Evolutionary conservation across 1,140 invertebrate species (phyloP), one percentile per base, ranked within the genome.

Genomic region (Campoletis sonorensis): DNA sequence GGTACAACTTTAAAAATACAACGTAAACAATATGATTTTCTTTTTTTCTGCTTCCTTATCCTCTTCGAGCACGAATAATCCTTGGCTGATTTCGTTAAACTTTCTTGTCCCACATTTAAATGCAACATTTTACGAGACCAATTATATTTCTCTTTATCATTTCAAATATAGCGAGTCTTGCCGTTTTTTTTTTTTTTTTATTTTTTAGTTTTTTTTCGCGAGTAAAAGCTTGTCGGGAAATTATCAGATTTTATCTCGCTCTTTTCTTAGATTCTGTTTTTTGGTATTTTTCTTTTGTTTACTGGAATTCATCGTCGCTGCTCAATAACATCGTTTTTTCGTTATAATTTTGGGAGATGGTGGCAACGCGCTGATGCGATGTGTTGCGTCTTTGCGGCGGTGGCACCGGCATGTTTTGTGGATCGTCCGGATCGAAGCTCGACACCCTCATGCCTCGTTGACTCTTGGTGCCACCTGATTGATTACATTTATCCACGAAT

Each of bases 271-370:
- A 7, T 23, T 67, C 61, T 67, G 23, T 73, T 76, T 61, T 51
- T 76, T 64, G 26, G 45, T n/a, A n/a, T 81, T 67, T 72, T 58
- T 40, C 21, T 79, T 72, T 78, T 4, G 11, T 91, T 92, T 94
- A 98, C 94, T 98, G 97, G 92, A 98, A 98, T 92, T 99, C 98
- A 92, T 99, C 98, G 91, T 99, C 98, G 80, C 98, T 98, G 92
- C 97, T 98, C 79, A 99, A 94, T 76, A 99, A 93, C 93, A 98
- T 98, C 26, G 98, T 98, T 93, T 99, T 99, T 93, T 99, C 98
- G 92, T 97, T 98, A 93, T 98, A 98, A 89, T 96, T 96, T 87
- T 95, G 94, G 23, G 95, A 95, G 85, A 97, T 96, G 79, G 96
- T 96, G 5, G 96, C 94, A 33, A 96, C 95, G 27, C 95, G 93